Conservation (phyloP, 1,140 invertebrate species). For the Brachystomella parvula region DNA sequence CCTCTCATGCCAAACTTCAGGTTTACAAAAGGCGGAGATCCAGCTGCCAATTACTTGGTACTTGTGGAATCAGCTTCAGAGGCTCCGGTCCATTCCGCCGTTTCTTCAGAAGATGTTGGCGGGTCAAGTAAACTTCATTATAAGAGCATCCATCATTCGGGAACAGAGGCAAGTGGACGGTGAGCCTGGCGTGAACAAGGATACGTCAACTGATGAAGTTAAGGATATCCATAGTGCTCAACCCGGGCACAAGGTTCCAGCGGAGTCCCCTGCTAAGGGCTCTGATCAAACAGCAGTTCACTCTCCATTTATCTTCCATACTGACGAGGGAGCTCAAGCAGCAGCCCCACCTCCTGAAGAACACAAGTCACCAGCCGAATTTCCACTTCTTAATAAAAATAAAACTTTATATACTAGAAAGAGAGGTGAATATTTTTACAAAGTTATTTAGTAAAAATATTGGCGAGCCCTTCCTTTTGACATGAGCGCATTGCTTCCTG, state of each 20-base stretch:
- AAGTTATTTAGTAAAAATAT: not conserved
- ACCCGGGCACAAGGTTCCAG: too few species aligned
- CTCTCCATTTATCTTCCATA: not conserved
- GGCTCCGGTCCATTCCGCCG: too few species aligned
- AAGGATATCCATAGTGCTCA: not conserved
- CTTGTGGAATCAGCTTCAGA: too few species aligned
- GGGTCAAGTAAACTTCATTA: not conserved
- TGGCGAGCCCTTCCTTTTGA: not conserved
- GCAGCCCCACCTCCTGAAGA: not conserved
- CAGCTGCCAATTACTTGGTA: too few species aligned
- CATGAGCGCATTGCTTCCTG: not conserved
- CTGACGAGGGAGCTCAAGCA: not conserved
- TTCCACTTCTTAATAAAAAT: not conserved
- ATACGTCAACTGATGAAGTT: not conserved
- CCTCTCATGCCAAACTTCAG: too few species aligned
- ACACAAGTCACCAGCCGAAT: too few species aligned
- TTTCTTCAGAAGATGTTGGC: too few species aligned
- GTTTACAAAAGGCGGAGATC: too few species aligned
- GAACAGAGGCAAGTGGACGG: not conserved
- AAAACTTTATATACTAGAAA: not conserved
- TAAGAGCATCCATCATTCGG: too few species aligned
- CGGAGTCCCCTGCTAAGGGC: not conserved
- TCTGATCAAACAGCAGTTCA: not conserved
- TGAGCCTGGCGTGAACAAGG: not conserved
- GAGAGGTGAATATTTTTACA: not conserved